Percentiles rank a stretch among this genome's conserved stretches.
Conservation (phyloP, 1,140 invertebrate genomes). For the Kradibia gibbosae region DNA sequence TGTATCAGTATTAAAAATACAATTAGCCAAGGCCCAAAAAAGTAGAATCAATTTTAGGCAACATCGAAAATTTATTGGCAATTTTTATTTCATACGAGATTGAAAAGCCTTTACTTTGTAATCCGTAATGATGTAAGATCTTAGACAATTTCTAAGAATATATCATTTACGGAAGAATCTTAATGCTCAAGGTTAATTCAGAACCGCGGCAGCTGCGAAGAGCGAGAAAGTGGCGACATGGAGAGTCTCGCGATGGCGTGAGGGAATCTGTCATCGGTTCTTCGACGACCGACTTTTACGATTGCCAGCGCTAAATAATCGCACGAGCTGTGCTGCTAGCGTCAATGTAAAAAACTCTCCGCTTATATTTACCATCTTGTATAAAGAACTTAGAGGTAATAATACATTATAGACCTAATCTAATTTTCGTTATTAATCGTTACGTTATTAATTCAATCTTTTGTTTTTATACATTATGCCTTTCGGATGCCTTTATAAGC, state of each 20-base stretch:
- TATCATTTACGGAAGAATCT: conserved; percentile 31
- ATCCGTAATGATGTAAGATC: conserved; percentile 36
- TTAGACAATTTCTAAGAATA: conserved; percentile 46
- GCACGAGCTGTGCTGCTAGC: too few species aligned
- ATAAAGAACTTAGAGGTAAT: background rate
- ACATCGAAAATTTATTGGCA: background rate
- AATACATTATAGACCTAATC: conserved; percentile 7
- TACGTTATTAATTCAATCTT: too few species aligned
- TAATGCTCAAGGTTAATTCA: conserved; percentile 35
- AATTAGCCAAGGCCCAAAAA: background rate
- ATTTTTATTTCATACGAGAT: background rate
- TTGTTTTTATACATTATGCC: too few species aligned
- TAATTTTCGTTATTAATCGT: background rate
- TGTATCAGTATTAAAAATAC: conserved; percentile 17
- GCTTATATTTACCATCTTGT: background rate
- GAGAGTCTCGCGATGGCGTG: conserved; percentile 43
- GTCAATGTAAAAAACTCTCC: too few species aligned
- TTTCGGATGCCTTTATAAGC: too few species aligned
- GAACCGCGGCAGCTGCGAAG: background rate
- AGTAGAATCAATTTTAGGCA: background rate
- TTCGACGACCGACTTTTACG: conserved; percentile 65
- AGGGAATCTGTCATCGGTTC: conserved; percentile 56
- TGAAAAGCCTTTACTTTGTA: conserved; percentile 26
- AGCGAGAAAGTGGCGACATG: conserved; percentile 15
- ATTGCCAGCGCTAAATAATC: conserved; percentile 64